phyloP scores from a whole-genome alignment of 1,140 invertebrate species.

The Steinernema feltiae region DNA sequence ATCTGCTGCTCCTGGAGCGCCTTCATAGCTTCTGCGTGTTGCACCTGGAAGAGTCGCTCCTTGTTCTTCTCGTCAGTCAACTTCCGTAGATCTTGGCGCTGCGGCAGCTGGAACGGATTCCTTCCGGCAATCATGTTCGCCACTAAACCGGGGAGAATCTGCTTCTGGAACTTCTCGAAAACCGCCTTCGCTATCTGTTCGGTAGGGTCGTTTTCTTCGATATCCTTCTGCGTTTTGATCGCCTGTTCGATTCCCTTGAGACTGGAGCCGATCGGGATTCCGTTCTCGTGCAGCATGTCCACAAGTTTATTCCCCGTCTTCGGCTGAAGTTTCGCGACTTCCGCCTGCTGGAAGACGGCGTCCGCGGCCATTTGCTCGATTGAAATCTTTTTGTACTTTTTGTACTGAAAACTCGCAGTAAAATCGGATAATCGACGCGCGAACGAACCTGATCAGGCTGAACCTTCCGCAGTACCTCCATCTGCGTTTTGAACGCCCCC shows the following conservation, averaged over 20 bases:
- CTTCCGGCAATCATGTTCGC: slow-evolving; percentile 43
- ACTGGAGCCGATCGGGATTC: slow-evolving; percentile 44
- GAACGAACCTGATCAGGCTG: slow-evolving; percentile 43
- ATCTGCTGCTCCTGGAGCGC: slow-evolving; percentile 7
- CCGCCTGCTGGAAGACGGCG: slow-evolving; percentile 44
- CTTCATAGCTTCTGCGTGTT: slow-evolving; percentile 23
- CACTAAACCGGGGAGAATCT: slow-evolving; percentile 47
- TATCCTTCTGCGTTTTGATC: slow-evolving; percentile 35
- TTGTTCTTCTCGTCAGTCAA: slow-evolving; percentile 11
- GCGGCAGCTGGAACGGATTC: slow-evolving; percentile 45
- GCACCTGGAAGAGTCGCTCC: slow-evolving; percentile 2
- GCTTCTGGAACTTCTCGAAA: slow-evolving; percentile 46
- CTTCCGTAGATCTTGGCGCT: background rate
- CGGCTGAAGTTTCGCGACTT: slow-evolving; percentile 30
- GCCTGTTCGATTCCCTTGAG: slow-evolving; percentile 46
- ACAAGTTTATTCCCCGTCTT: slow-evolving; percentile 39
- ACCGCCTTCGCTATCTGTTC: slow-evolving; percentile 46
- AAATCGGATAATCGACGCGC: background rate
- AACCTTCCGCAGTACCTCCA: slow-evolving; percentile 43
- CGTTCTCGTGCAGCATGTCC: slow-evolving; percentile 47
- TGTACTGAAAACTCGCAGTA: slow-evolving; percentile 32
- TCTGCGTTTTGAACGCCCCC: slow-evolving; percentile 46
- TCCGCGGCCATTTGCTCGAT: slow-evolving; percentile 43
- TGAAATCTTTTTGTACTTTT: slow-evolving; percentile 46
- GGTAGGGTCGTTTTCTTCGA: slow-evolving; percentile 38